Evolutionary conservation across 2,113 vertebrate species (phyloP), one percentile per base, ranked within the genome.

Genomic region (Brachyhypopomus occidentalis): DNA sequence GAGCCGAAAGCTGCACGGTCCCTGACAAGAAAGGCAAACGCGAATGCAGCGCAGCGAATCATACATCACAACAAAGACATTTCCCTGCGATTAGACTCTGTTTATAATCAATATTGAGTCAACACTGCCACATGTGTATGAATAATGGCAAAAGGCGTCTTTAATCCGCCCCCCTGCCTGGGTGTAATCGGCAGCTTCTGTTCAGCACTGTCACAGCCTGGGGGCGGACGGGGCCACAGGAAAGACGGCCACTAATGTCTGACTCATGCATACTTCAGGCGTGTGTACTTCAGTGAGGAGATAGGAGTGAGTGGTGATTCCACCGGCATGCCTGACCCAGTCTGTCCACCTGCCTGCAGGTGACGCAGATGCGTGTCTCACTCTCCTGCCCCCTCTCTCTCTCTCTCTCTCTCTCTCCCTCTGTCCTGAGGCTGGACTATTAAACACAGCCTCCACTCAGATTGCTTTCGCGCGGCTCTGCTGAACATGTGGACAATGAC

Each of bases 401-500:
- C 76, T 55, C 64, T 62, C n/a, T 76, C 19, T 66, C 60, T 72
- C 22, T 22, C 77, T 82, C 36, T 77, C 69, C 64, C 76, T 76
- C 22, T 81, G 85, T 83, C 80, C 19, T 67, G 55, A 59, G 84
- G 85, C 77, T 85, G 72, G 27, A 38, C 79, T 78, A 86, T 80
- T 81, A 85, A 86, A 84, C 48, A 72, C 86, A 77, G 84, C 64
- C 83, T 85, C 22, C 22, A 41, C 81, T 83, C 81, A 71, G 82
- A 80, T 89, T 85, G 84, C 85, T 84, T 88, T 83, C 83, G 74
- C 81, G 71, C 72, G 73, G 86, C 81, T 86, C 52, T 77, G 80
- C 78, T 80, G 89, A 82, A 82, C 88, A 83, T 67, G 77, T 71
- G 80, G 81, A 80, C 85, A 84, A 88, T 85, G 83, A 86, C 23